Evolutionary conservation across 1,140 invertebrate species (phyloP).

Genomic region (Brachionus rotundiformis): DNA sequence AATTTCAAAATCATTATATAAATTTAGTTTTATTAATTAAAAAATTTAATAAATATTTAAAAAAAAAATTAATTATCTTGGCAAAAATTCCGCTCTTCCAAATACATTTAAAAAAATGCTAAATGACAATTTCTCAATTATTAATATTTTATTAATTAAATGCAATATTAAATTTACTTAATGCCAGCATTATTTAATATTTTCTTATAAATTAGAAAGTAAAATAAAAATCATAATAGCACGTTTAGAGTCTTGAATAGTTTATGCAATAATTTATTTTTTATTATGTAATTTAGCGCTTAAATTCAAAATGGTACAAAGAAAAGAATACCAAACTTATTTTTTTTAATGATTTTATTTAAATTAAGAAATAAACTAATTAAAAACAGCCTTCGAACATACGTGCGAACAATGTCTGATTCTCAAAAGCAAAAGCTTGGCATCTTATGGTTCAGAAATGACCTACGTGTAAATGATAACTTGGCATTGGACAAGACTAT

Average conservation of each 20-base stretch:
- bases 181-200: no score
- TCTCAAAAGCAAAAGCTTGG: constrained; percentile 35
- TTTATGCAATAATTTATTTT: not conserved
- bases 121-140: no score
- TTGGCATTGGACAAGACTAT: constrained; percentile 53
- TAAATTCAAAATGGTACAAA: not conserved
- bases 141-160: no score
- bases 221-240: constrained; percentile 18
- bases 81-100: no score
- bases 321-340: not conserved
- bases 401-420: not conserved
- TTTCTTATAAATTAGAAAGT: no score
- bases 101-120: no score
- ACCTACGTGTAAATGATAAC: constrained; percentile 61
- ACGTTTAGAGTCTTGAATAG: not conserved
- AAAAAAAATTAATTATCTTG: not conserved
- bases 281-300: not conserved
- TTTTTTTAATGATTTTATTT: not conserved
- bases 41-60: constrained; percentile 20
- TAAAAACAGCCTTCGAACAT: not conserved
- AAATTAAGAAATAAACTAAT: no score
- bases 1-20: constrained; percentile 5
- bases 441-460: constrained; percentile 56
- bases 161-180: no score
- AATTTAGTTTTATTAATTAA: constrained; percentile 23